Conservation (phyloP, 1,140 invertebrate genomes). For the Nixonia krombeini region DNA sequence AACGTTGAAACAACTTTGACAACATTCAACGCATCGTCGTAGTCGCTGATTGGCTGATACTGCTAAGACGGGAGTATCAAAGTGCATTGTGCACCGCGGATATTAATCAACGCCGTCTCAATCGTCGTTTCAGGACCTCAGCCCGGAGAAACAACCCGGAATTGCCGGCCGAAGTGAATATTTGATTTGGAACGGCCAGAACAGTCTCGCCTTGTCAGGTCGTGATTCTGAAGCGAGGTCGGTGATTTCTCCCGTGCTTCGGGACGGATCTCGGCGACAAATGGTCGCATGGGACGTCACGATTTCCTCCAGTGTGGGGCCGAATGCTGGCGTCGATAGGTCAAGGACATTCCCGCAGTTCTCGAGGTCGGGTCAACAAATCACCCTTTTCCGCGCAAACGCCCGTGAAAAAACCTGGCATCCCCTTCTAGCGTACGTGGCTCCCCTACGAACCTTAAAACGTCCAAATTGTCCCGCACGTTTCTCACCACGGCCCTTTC, state of each 20-base stretch:
- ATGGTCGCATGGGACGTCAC: not conserved
- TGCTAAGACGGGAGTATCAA: too few relatives aligned
- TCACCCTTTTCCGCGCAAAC: constrained; percentile 66
- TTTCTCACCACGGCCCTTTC: too few relatives aligned
- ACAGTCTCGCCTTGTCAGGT: constrained; percentile 11
- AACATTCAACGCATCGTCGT: too few relatives aligned
- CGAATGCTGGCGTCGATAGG: constrained; percentile 64
- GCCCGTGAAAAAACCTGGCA: constrained; percentile 56
- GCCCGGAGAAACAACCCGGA: too few relatives aligned
- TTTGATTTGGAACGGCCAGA: not conserved
- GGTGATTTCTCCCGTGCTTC: constrained; percentile 10
- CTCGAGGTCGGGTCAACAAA: constrained; percentile 70
- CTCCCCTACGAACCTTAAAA: constrained; percentile 39
- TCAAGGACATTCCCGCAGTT: too few relatives aligned
- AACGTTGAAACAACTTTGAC: too few relatives aligned
- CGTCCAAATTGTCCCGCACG: constrained; percentile 29
- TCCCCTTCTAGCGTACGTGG: constrained; percentile 40
- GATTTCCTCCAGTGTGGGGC: not conserved
- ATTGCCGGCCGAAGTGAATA: too few relatives aligned
- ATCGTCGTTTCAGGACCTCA: too few relatives aligned
- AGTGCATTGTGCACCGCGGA: too few relatives aligned
- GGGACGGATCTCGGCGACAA: too few relatives aligned
- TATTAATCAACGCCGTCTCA: too few relatives aligned
- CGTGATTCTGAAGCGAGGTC: constrained; percentile 3
- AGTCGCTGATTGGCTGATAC: too few relatives aligned